A percentile compares a stretch with the other conserved stretches of the same genome.
Conservation (phyloP, 1,140 invertebrate species). For the Lucilia sericata region DNA sequence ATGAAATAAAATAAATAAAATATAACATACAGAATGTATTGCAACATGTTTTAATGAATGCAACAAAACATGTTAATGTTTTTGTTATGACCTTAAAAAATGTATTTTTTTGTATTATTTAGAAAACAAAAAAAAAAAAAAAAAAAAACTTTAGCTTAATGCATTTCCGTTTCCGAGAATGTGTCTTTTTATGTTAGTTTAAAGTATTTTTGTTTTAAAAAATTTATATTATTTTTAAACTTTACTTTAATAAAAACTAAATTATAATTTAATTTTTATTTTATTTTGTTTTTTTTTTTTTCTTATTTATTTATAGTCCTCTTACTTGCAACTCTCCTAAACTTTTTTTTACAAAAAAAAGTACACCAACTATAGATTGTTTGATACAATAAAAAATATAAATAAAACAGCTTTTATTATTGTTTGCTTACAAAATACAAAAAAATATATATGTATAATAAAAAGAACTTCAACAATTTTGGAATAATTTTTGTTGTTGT, state of each 20-base stretch:
- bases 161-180: conserved; percentile 33
- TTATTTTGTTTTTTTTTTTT: conserved; percentile 18
- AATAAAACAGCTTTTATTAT: neutral
- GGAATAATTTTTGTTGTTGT: neutral
- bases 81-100: neutral
- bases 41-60: no score
- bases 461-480: neutral
- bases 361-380: neutral
- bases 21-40: no score
- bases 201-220: neutral
- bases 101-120: neutral
- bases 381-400: neutral
- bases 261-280: neutral
- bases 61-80: neutral
- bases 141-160: conserved; percentile 7
- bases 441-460: no score
- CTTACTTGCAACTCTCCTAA: neutral
- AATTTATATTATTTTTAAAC: neutral
- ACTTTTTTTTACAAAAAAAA: neutral
- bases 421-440: neutral
- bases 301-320: conserved; percentile 23
- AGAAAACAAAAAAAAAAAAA: neutral
- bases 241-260: no score
- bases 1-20: no score
- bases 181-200: neutral